Evolutionary conservation across 2,797 vertebrate species (phyloP), one percentile per base, ranked within the genome.

Genomic region (Mormyrops attenuatus): DNA sequence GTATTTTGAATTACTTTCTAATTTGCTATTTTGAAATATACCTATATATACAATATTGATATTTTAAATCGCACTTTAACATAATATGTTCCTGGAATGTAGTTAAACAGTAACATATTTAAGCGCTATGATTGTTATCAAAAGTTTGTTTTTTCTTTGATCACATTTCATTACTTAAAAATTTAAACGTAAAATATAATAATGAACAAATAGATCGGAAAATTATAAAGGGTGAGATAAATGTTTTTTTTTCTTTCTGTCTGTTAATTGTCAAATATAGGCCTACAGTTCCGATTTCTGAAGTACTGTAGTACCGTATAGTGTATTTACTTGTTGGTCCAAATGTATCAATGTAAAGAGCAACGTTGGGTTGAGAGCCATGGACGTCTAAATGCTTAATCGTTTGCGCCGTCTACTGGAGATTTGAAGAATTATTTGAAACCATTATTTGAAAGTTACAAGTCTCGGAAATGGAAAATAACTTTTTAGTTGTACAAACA

Each of bases 351-450:
- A 66, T 34, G 47, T 22, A 38, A 38, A 52, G 5, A 66, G 26
- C 20, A 69, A 91, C 69, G 91, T 90, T 90, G 34, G 77, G 92
- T 44, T 90, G 91, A 92, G 92, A 90, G 57, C 55, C 66, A 53
- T 88, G 91, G 92, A 89, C 90, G 91, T 90, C 90, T 92, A 85
- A 94, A 97, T 95, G 94, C 95, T 97, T 97, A 96, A 97, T 96
- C 97, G 96, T 96, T 95, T 95, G 96, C 96, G 97, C 98, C 98
- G 97, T 95, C 98, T 99, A 96, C 97, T 96, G 98, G 97, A 92
- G 91, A 89, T 92, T 85, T 41, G 89, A 85, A 93, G 93, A 96
- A 97, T 92, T 97, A 94, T 97, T 3, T 34, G 15, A 26, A 60
- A 87, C 30, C 53, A 5, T 49, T 47, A 30, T 86, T 52, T 15